Evolutionary conservation across 1,140 invertebrate species (phyloP).

Genomic region (Cryptotermes secundus): DNA sequence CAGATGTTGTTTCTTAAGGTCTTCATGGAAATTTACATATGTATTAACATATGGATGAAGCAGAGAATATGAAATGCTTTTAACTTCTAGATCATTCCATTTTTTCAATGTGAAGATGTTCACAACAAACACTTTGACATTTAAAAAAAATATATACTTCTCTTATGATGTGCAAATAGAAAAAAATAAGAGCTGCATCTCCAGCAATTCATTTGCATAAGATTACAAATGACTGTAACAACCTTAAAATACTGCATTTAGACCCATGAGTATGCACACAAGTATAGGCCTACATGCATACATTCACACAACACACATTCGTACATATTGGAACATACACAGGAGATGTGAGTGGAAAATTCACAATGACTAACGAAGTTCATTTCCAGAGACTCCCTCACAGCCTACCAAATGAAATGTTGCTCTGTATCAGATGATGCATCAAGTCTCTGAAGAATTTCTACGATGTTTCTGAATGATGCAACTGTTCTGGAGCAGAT

Average conservation of each 20-base stretch:
- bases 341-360: neutral
- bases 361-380: constrained; percentile 22
- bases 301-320: neutral
- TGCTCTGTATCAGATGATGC: neutral
- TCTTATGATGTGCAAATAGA: neutral
- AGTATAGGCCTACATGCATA: neutral
- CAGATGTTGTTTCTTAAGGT: no score
- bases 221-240: neutral
- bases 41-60: neutral
- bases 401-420: constrained; percentile 34
- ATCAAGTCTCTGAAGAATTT: neutral
- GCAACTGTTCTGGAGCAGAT: neutral
- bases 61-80: neutral
- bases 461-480: constrained; percentile 27
- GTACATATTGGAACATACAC: neutral
- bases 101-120: neutral
- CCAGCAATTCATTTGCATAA: constrained; percentile 14
- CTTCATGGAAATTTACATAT: no score
- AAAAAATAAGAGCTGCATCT: neutral
- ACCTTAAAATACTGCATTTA: constrained; percentile 14
- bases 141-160: neutral
- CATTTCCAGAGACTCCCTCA: constrained; percentile 24
- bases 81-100: neutral
- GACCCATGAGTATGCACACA: neutral
- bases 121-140: neutral